Base-by-base conservation (phyloP, 1,140 invertebrate species). In the Antheraea pernyi region DNA sequence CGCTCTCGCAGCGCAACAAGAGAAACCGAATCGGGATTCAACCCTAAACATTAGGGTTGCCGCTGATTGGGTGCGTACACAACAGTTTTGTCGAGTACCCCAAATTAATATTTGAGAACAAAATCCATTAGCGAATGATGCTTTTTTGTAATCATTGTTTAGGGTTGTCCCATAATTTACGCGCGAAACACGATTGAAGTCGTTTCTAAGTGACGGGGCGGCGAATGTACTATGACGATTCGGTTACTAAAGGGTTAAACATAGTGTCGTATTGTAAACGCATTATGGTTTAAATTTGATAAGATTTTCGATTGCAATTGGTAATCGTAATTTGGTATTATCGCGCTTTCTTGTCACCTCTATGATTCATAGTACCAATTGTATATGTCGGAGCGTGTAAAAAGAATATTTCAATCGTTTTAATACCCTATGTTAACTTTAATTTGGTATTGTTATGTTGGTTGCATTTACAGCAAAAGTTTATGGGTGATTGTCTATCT, bases 31-130 rank as follows among this genome's bases (percentile, higher is more conserved):
- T 48, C 62, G 42, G 46, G 63, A 6, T 59, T 19, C 80, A 86
- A 80, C 82, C 83, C 81, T 84, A 75, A 30, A 10, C 64, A 53
- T 53, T 53, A 53, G 46, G 46, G 46, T 53, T 13, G n/a, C 64
- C 62, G 71, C 73, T 87, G 73, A 84, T 89, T 89, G 88, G 84
- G 86, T 89, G 84, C 77, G 78, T 85, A 88, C 87, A 86, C 82
- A 80, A 70, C 75, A 83, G 78, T 85, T 83, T 79, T 79, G 80
- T 88, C 77, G 77, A 85, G 81, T 86, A 91, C 85, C 86, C 85
- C 81, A 86, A 90, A 91, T 90, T 89, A 89, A 90, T 88, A 86
- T 89, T 89, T 89, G 81, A 89, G 82, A 91, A 90, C 89, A 89
- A 86, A 85, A 89, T 90, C 84, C 85, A 91, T 91, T 91, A 91